phyloP scores from a whole-genome alignment of 2,113 vertebrate genomes.

The Seriola dumerili region DNA sequence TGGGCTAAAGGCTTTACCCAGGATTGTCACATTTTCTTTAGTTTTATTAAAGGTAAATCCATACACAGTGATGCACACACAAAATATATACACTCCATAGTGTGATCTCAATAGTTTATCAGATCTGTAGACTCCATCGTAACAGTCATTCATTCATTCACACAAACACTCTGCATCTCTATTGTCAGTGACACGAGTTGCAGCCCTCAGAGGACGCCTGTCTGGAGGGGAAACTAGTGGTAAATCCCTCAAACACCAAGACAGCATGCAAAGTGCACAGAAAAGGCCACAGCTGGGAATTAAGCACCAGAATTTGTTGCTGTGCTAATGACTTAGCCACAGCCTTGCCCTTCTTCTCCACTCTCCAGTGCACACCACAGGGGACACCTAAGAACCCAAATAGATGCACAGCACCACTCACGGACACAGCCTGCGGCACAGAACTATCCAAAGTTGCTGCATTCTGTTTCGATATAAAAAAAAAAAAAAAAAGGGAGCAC shows the following conservation, averaged over 20 bases:
- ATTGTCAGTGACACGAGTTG: background rate
- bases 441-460: background rate
- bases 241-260: background rate
- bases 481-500: background rate
- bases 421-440: constrained; percentile 22
- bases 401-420: constrained; percentile 13
- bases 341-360: background rate
- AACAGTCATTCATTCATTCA: too few relatives aligned
- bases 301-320: constrained; percentile 10
- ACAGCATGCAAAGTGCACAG: background rate
- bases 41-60: background rate
- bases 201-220: background rate
- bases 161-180: too few relatives aligned
- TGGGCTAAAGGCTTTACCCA: background rate
- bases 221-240: background rate
- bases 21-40: background rate
- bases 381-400: constrained; percentile 30
- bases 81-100: background rate
- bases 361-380: constrained; percentile 29
- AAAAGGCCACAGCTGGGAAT: constrained; percentile 2
- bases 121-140: background rate
- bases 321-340: constrained; percentile 7
- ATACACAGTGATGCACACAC: background rate
- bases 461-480: constrained; percentile 3
- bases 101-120: background rate